Evolutionary conservation across 1,140 invertebrate species (phyloP), one percentile per base, ranked within the genome.

Genomic region (Acyrthosiphon pisum): DNA sequence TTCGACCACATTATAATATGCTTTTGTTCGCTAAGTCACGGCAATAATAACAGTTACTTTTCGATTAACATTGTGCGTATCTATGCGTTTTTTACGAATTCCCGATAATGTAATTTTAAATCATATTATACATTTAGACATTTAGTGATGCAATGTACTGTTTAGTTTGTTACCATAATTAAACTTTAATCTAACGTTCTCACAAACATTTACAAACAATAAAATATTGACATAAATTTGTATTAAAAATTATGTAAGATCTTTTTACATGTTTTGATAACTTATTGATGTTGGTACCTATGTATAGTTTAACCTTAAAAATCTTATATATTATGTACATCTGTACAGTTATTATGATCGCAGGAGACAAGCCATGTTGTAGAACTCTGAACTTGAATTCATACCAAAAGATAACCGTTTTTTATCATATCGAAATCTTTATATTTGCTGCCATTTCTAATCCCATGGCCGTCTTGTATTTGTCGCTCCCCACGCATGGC

Each of bases 11-110:
- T 48, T 87, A 46, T 46, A 35, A 86, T 86, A 87, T 48, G n/a
- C 46, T n/a, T 87, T 87, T 48, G 46, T 48, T n/a, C 37, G 14
- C 46, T 3, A 35, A 87, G 86, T 87, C 86, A 87, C 44, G 86
- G 44, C n/a, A n/a, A 87, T 87, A 87, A 87, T 87, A 87, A 87
- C 46, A 30, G 86, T 48, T 87, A n/a, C 26, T 87, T 87, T 87
- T 87, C 44, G 86, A n/a, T 87, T 48, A 87, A 87, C 30, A 87
- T 87, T 50, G 44, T 87, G 41, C 26, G 84, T 87, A 87, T 87
- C 46, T 87, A 46, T 35, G 44, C 84, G 84, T 86, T 86, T 46
- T 86, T 46, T 44, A 87, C 48, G 46, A 46, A 35, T 35, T 48
- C 20, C 30, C 46, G 41, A 35, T 22, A 30, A 84, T 84, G 9